These are phyloP conservation scores for Squalus acanthias DNA, from an alignment of 2,797 vertebrate species.

Conservation along the genomic window DNA sequence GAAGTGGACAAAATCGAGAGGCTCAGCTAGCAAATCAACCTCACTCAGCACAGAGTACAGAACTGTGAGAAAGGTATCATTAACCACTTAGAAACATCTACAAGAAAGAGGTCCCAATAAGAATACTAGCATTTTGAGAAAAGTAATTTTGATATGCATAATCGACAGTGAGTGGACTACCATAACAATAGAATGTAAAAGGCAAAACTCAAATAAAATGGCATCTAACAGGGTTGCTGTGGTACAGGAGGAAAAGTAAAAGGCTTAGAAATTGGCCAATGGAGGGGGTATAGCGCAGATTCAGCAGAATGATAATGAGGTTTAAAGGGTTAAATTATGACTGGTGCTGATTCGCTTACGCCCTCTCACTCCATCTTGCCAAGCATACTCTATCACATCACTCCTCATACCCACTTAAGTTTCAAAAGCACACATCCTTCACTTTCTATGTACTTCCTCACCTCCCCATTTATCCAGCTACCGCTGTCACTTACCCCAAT, in stretches of 20 bases:
- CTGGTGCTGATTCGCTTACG: background rate
- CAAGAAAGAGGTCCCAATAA: too few relatives aligned
- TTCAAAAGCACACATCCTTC: background rate
- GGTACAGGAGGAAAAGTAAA: background rate
- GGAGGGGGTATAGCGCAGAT: background rate
- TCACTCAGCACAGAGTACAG: background rate
- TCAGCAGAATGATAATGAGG: background rate
- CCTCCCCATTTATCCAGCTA: too few relatives aligned
- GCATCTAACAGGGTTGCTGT: background rate
- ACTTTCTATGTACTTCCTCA: too few relatives aligned
- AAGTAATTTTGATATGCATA: background rate
- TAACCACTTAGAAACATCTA: background rate
- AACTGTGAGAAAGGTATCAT: background rate
- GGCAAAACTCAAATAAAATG: background rate
- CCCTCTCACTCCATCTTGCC: background rate
- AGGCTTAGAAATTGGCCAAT: background rate
- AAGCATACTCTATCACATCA: background rate
- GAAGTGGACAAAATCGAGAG: background rate
- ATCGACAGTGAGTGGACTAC: background rate
- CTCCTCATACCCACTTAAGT: background rate
- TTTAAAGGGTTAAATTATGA: background rate
- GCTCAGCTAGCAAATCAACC: background rate
- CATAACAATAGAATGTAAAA: background rate
- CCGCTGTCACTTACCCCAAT: too few relatives aligned
- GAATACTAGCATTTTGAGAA: background rate